phyloP scores from a whole-genome alignment of 2,888 invertebrate species.

The Nemoura dubitans region DNA sequence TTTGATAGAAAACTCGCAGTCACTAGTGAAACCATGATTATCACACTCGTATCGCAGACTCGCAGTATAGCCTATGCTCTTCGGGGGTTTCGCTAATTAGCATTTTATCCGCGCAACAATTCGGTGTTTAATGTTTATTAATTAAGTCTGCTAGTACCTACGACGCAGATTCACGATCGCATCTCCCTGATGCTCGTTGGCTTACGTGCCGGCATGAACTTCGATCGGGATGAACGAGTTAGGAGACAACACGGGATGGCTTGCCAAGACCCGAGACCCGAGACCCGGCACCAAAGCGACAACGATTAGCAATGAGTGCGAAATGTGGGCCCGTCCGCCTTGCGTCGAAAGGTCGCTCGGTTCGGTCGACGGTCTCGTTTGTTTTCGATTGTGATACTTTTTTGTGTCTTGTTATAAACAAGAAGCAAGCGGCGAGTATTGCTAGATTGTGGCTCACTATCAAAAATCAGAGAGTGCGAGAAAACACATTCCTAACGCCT shows the following conservation, averaged over 20 bases:
- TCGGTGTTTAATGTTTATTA: neutral
- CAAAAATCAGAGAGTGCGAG: neutral
- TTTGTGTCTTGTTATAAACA: neutral
- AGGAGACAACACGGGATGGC: neutral
- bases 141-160: neutral
- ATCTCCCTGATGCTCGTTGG: neutral
- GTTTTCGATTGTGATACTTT: neutral
- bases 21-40: too few relatives aligned
- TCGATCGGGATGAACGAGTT: slow-evolving; percentile 12
- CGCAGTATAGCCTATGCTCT: too few relatives aligned
- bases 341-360: neutral
- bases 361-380: neutral
- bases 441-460: neutral
- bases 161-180: neutral
- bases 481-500: neutral
- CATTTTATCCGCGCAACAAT: neutral
- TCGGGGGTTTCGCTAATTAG: neutral
- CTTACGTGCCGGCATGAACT: neutral
- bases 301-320: neutral
- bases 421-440: neutral
- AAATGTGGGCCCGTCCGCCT: neutral
- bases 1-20: too few relatives aligned
- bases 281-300: neutral
- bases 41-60: too few relatives aligned
- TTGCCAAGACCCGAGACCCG: neutral